Base-by-base conservation (phyloP, 2,113 vertebrate genomes). In the Vireo altiloquus region DNA sequence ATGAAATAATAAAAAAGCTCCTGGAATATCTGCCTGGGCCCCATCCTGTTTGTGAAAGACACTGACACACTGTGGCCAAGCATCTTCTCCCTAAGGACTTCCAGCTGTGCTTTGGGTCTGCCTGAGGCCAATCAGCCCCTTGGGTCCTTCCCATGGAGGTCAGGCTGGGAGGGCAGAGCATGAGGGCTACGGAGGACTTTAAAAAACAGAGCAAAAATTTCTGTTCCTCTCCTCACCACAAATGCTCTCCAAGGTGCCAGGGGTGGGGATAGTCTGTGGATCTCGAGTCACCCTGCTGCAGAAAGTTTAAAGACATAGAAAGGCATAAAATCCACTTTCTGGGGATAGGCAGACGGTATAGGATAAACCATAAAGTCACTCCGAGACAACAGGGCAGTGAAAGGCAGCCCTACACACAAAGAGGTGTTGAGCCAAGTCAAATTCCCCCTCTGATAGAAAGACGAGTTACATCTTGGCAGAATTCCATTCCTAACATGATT, bases 21-120 rank as follows among this genome's bases (percentile, higher is more conserved):
- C n/a, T n/a, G n/a, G n/a, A n/a, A n/a, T n/a, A n/a, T n/a, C n/a
- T n/a, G n/a, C n/a, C n/a, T n/a, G n/a, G n/a, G n/a, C n/a, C n/a
- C n/a, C n/a, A n/a, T n/a, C n/a, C n/a, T n/a, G n/a, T n/a, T n/a
- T n/a, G n/a, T n/a, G n/a, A n/a, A n/a, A n/a, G n/a, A n/a, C n/a
- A n/a, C n/a, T n/a, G n/a, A n/a, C n/a, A 7, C 1, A 0, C 13
- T 0, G 1, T 1, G 14, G 33, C 25, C 2, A 1, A 56, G 40
- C 6, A 61, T 7, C 23, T 19, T 11, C 27, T 10, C 33, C 70
- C 69, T 28, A 6, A 33, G 74, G 56, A 11, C 13, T 30, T 46
- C 17, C 9, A 19, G 7, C 3, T 15, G 46, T 1, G 1, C 37
- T 66, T 63, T 15, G 8, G 17, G 18, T 44, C 25, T 35, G 13